Evolutionary conservation across 2,888 invertebrate genomes (phyloP).

Genomic region (Asteroscopus sphinx): DNA sequence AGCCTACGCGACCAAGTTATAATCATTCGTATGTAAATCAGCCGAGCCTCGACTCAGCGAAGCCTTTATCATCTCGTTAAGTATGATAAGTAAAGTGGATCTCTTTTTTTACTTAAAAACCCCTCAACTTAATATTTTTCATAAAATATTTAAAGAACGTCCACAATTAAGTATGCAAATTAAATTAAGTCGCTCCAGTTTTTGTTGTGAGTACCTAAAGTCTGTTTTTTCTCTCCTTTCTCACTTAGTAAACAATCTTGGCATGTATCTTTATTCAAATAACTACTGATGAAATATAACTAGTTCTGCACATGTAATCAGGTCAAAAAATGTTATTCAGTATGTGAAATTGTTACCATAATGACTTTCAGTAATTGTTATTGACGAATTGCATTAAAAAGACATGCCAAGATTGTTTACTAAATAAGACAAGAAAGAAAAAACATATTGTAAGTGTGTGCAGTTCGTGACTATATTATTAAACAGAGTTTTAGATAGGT

Average conservation of each 20-base stretch:
- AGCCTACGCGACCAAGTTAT: constrained; percentile 77
- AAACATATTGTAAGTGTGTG: no score
- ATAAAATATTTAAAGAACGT: constrained; percentile 54
- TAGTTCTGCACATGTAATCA: no score
- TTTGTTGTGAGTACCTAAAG: constrained; percentile 18
- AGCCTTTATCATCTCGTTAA: constrained; percentile 81
- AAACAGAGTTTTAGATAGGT: constrained; percentile 6
- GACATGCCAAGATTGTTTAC: no score
- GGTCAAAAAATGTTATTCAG: no score
- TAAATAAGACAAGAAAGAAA: no score
- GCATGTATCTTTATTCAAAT: no score
- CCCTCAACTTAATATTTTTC: constrained; percentile 57
- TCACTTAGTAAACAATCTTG: no score
- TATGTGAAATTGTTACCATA: no score
- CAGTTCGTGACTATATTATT: constrained; percentile 28
- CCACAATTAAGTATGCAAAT: constrained; percentile 55
- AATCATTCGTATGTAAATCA: constrained; percentile 87
- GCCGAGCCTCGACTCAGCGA: constrained; percentile 76
- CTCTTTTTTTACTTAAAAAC: constrained; percentile 67
- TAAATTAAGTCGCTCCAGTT: constrained; percentile 41
- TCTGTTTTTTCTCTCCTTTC: no score
- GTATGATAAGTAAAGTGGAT: constrained; percentile 75
- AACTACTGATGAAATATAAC: no score
- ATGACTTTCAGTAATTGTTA: no score
- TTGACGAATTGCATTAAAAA: no score